Base-by-base conservation (phyloP, 1,140 invertebrate genomes). In the Venturia canescens region DNA sequence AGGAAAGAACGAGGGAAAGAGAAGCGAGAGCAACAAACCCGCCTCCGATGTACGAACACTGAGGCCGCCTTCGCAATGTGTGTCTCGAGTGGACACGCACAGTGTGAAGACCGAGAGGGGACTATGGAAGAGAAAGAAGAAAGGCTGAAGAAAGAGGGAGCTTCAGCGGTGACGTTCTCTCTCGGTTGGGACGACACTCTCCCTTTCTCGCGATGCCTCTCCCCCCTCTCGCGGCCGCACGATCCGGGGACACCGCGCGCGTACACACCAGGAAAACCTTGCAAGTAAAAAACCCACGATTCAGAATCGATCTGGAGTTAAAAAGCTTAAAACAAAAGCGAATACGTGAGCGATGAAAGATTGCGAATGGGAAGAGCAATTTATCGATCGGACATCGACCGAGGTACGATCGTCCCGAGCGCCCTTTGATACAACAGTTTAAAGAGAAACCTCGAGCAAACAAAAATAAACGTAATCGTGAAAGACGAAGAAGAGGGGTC, bases 1-100 rank as follows among this genome's bases (percentile, higher is more conserved):
- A 63, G 67, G 57, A 60, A 50, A 75, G 72, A 57, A 57, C 15
- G 72, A 75, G 72, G 21, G 23, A 60, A 75, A 75, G 48, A 75
- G 48, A 75, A 75, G 72, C 50, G 48, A 57, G 72, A 75, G 48
- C 81, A 82, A 66, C 78, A 82, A 87, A 87, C 77, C 84, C 86
- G 85, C 86, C 85, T 86, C 80, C 57, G 21, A 60, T 60, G n/a
- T 85, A 78, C 85, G 83, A 66, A 77, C 85, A 87, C 85, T 83
- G 83, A 84, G 85, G 86, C 84, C 82, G 79, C 84, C 38, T 75
- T 53, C 74, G 57, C 72, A 50, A 26, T 50, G 60, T 50, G 48
- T 18, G 38, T 48, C 27, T 26, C 29, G 27, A 74, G 31, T 27
- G 29, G n/a, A n/a, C 11, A 63, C 34, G 60, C 70, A 78, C 67